These are phyloP conservation scores for Tricholauxania praeusta DNA, from an alignment of 2,888 invertebrate genomes.

Conservation along the genomic window DNA sequence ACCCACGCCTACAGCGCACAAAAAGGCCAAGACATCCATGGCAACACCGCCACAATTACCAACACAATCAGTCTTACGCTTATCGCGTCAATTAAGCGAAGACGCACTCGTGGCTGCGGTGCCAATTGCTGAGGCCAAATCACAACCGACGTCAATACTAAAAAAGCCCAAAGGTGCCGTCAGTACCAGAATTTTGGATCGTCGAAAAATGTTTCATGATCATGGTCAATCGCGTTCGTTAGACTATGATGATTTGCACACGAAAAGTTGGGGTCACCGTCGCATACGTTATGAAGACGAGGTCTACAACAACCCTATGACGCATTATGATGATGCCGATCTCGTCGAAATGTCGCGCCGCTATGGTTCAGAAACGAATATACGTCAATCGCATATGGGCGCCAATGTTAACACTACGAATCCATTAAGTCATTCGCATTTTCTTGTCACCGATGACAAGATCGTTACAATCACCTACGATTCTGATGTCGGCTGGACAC, in stretches of 20 bases:
- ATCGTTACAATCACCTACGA: constrained; percentile 68
- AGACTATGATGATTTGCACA: constrained; percentile 65
- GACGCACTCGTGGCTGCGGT: constrained; percentile 63
- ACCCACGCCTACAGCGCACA: constrained; percentile 63
- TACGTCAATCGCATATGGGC: constrained; percentile 66
- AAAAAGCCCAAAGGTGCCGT: constrained; percentile 61
- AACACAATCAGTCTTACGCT: constrained; percentile 60
- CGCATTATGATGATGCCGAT: constrained; percentile 42
- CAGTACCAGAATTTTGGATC: constrained; percentile 52
- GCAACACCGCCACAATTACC: constrained; percentile 57
- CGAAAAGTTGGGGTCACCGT: constrained; percentile 65
- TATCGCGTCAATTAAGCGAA: constrained; percentile 63
- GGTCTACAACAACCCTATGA: constrained; percentile 46
- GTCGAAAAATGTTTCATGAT: constrained; percentile 60
- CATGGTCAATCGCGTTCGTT: constrained; percentile 65
- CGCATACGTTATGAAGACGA: constrained; percentile 67
- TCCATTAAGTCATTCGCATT: constrained; percentile 68
- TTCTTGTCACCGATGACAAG: constrained; percentile 67
- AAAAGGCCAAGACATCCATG: constrained; percentile 57
- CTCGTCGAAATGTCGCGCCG: constrained; percentile 56
- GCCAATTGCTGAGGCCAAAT: constrained; percentile 61
- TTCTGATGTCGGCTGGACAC: constrained; percentile 68
- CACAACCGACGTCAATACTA: constrained; percentile 60
- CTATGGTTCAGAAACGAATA: constrained; percentile 66
- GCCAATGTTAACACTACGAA: constrained; percentile 61